Base-by-base conservation (phyloP, 2,888 invertebrate genomes). In the Melinopterus prodromus region DNA sequence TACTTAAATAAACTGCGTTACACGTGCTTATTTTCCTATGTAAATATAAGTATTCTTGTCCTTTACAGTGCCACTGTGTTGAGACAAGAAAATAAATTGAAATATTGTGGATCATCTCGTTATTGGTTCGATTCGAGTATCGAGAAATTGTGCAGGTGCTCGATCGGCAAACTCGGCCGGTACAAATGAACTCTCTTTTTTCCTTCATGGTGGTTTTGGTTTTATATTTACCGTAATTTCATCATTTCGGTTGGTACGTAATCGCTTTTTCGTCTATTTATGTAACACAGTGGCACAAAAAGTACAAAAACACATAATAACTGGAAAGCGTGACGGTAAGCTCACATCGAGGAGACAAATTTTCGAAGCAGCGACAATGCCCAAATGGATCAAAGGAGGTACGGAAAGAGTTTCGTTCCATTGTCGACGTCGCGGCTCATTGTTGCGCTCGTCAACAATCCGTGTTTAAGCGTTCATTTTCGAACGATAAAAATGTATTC, bases 301-400 rank as follows among this genome's bases (percentile, higher is more conserved):
- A 74, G 36, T 74, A 74, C 26, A 74, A 74, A 74, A 74, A 74
- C 35, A 74, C 36, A 37, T 74, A 74, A 74, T 35, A 74, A 74
- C 36, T 74, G 74, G 74, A 74, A 74, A 74, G 74, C 74, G 74
- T 74, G 74, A 74, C 74, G 74, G 74, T 74, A 74, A 74, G 74
- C 74, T 74, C 74, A 74, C 74, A 74, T 74, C 74, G 35, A 74
- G 74, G 74, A 74, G 74, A 74, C 74, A 74, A 74, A 74, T 36
- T 74, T 74, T 74, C 74, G 53, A 53, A 53, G 53, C 53, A 53
- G 53, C 53, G 53, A 53, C 53, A 53, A 53, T 53, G 53, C 53
- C 53, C 53, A 53, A 53, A 53, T 53, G 53, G 53, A 53, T 53
- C 53, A 53, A 53, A 53, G 53, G 53, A 53, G 53, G 12, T 26